Evolutionary conservation across 1,140 invertebrate genomes (phyloP).

Genomic region (Lordiphosa collinella): DNA sequence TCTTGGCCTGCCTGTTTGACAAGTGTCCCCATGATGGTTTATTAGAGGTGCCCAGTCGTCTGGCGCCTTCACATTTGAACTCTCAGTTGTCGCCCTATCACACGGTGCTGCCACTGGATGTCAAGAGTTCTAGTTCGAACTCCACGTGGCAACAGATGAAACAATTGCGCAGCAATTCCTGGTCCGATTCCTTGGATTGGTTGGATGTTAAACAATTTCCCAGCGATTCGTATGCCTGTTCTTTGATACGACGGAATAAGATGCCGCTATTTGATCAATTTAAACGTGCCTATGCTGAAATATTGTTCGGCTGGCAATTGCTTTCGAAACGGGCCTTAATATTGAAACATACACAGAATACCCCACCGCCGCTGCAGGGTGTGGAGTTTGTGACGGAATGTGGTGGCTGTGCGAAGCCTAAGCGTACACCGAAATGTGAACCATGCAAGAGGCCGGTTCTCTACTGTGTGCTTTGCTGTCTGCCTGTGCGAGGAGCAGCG

Average conservation of each 20-base stretch:
- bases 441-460: conserved; percentile 87
- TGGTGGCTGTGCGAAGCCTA: conserved; percentile 83
- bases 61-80: conserved; percentile 65
- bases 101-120: conserved; percentile 90
- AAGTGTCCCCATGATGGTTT: conserved; percentile 59
- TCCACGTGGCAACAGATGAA: conserved; percentile 81
- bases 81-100: conserved; percentile 93
- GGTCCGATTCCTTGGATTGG: conserved; percentile 90
- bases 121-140: conserved; percentile 39
- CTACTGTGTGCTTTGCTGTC: conserved; percentile 90
- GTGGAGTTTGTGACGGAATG: conserved; percentile 90
- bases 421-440: conserved; percentile 83
- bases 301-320: conserved; percentile 90
- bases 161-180: conserved; percentile 91
- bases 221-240: conserved; percentile 51
- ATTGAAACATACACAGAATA: conserved; percentile 87
- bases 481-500: conserved; percentile 90
- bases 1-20: conserved; percentile 93
- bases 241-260: conserved; percentile 79
- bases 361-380: conserved; percentile 83
- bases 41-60: conserved; percentile 24
- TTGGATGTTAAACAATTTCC: conserved; percentile 57
- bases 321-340: conserved; percentile 90
- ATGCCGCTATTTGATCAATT: conserved; percentile 90
- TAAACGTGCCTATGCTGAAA: conserved; percentile 93